Base-by-base conservation (phyloP, 92 coral and sea anemone genomes). In the Umimayanthus kanabou region DNA sequence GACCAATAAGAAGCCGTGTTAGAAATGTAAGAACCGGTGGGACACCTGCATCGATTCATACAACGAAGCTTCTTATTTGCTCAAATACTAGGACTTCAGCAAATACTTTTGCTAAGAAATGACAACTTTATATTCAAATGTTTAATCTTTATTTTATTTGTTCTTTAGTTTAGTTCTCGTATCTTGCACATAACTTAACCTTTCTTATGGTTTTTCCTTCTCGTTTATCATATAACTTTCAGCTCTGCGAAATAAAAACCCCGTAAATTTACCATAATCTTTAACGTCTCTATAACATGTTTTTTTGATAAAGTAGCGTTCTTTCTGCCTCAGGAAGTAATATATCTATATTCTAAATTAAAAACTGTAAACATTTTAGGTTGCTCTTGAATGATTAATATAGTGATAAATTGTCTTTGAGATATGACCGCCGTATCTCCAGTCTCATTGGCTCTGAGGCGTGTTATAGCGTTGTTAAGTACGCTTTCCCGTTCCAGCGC, bases 31-130 rank as follows among this genome's bases (percentile, higher is more conserved):
- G 87, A 83, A 83, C 87, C 79, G 79, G 87, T 72, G 26, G 78
- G 90, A 86, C 97, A 94, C 97, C 97, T 92, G 97, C 91, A 73
- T 78, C 73, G 75, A 18, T 29, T 58, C 5, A 70, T 90, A 57
- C 86, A 89, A 81, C 92, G 64, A 11, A 6, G 40, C 69, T 66
- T 89, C 84, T 88, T 79, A 94, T 94, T 92, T 91, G 97, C 58
- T 50, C 14, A 20, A 5, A 40, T 33, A n/a, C 78, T 29, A 25
- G 9, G 65, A 10, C 57, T 66, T 40, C 55, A 42, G 76, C 61
- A 82, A 67, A 39, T 82, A 39, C 25, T 82, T 49, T 30, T 25
- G 77, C 22, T 75, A 20, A 43, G 43, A 83, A 49, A 40, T 81
- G 61, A 81, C 85, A 64, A 39, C 29, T 58, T 64, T 10, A 43